Evolutionary conservation across 2,888 invertebrate genomes (phyloP).

Genomic region (Euphydryas editha): DNA sequence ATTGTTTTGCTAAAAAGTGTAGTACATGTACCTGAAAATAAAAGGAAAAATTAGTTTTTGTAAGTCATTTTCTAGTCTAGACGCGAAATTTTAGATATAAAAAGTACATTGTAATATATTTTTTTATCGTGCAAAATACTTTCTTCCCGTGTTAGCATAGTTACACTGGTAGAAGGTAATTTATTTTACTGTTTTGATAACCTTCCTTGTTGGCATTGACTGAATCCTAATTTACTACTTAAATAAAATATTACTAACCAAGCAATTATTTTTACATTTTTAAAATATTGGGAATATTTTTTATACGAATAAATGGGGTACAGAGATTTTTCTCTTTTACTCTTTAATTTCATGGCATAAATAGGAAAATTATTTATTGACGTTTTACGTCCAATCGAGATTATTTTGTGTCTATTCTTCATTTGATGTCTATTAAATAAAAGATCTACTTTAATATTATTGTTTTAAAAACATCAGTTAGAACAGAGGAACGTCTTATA

Average conservation of each 20-base stretch:
- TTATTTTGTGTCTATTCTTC: no score
- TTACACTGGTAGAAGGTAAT: neutral
- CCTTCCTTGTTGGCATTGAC: neutral
- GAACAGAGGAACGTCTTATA: no score
- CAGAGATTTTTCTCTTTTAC: conserved; percentile 62
- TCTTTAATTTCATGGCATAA: conserved; percentile 51
- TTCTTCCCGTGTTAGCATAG: neutral
- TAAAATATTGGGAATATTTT: conserved; percentile 73
- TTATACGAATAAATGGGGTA: conserved; percentile 66
- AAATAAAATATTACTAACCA: conserved; percentile 53
- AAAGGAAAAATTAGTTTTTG: conserved; percentile 10
- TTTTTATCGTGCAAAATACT: conserved; percentile 2
- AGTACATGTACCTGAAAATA: conserved; percentile 70
- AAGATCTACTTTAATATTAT: neutral
- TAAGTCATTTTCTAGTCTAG: neutral
- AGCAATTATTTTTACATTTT: conserved; percentile 75
- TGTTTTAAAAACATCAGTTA: no score
- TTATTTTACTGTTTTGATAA: neutral
- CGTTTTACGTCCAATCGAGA: neutral
- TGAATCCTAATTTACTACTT: neutral
- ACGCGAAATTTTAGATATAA: neutral
- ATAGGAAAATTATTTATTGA: conserved; percentile 1
- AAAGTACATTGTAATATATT: neutral
- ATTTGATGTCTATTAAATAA: no score
- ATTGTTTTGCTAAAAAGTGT: conserved; percentile 58